Percentiles rank a stretch among this genome's conserved stretches.
These are phyloP conservation scores for Rugalucina vietnamica DNA, from an alignment of 2,888 invertebrate genomes.

Conservation along the genomic window DNA sequence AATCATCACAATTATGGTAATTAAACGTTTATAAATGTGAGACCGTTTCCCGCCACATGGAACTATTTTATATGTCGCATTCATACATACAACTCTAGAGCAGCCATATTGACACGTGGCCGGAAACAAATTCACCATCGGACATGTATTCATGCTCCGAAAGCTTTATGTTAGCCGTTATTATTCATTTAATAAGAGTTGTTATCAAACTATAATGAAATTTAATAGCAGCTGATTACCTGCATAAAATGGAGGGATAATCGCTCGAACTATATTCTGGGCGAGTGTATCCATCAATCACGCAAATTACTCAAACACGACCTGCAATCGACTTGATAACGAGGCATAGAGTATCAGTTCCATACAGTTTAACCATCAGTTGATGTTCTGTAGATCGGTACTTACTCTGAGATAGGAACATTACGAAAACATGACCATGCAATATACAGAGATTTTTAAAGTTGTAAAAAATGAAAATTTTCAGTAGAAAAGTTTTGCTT, in stretches of 20 bases:
- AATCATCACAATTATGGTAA: slow-evolving; percentile 14
- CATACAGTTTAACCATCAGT: no score
- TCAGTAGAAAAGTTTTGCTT: no score
- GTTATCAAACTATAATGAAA: slow-evolving; percentile 16
- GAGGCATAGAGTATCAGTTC: no score
- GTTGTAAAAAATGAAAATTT: no score
- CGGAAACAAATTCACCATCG: slow-evolving; percentile 1
- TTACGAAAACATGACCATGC: no score
- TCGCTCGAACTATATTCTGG: not conserved
- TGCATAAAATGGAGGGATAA: slow-evolving; percentile 9
- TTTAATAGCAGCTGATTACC: slow-evolving; percentile 9
- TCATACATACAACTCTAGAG: not conserved
- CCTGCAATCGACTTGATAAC: no score
- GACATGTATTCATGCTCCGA: not conserved
- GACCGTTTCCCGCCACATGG: not conserved
- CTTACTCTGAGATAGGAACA: no score
- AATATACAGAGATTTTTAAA: no score
- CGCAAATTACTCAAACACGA: not conserved
- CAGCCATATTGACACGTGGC: not conserved
- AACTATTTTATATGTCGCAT: slow-evolving; percentile 1
- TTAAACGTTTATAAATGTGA: not conserved
- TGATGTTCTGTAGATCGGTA: no score
- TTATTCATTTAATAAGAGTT: slow-evolving; percentile 5
- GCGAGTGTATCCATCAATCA: not conserved
- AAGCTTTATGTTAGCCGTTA: slow-evolving; percentile 9